Base-by-base conservation (phyloP, 64 coral and sea anemone genomes). In the Trachythela sp. region DNA sequence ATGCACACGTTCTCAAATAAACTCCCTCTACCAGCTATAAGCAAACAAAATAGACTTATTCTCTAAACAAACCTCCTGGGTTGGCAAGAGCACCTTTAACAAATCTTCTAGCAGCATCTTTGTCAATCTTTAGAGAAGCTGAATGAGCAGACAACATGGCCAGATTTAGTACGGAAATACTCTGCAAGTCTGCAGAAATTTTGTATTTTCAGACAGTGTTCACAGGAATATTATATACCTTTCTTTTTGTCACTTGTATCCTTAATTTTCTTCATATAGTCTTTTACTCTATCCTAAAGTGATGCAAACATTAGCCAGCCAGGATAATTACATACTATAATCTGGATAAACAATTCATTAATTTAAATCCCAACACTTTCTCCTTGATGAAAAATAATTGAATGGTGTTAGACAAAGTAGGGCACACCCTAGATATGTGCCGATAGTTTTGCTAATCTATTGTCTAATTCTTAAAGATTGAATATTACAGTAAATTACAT, bases 71-170 rank as follows among this genome's bases (percentile, higher is more conserved):
- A 64, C 56, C 56, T 64, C 18, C 56, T 22, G 56, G 56, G 26
- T 64, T 64, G 5, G 56, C 56, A 39, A 98, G 83, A 10, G 95
- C 95, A 91, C 91, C 91, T 88, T 94, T 98, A 1, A 98, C 93
- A 91, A 98, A 98, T 94, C 95, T 72, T 41, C 85, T 90, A 40
- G 93, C 95, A 75, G 95, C 95, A 77, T 83, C 95, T 48, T 98
- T 94, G 52, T 98, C 93, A 24, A 98, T 93, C 40, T 91, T 91
- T 43, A 91, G 8, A 11, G 95, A 98, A 85, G 92, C 95, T 97
- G 43, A 52, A 85, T 86, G 7, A 32, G 7, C 70, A 29, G 13
- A 24, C 1, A 58, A 48, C 29, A 51, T n/a, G n/a, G n/a, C n/a
- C n/a, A n/a, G n/a, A n/a, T n/a, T n/a, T n/a, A n/a, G n/a, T n/a